These are phyloP conservation scores for Campoplex nolae DNA, from an alignment of 2,888 invertebrate species.

Conservation along the genomic window DNA sequence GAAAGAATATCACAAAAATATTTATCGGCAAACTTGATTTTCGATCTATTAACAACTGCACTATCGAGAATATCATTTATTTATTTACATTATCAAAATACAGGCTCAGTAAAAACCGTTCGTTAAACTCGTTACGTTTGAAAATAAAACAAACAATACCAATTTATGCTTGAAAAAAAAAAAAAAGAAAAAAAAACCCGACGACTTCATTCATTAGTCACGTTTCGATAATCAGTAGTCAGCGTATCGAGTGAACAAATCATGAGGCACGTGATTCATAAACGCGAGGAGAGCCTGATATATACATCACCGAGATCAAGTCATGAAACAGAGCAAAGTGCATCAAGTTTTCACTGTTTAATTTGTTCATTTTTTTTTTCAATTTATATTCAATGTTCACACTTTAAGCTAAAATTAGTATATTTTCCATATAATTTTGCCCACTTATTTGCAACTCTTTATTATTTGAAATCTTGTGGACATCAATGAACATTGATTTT, in stretches of 20 bases:
- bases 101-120: background rate
- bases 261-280: background rate
- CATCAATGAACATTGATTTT: background rate
- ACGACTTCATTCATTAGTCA: conserved; percentile 1
- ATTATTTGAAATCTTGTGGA: too few species aligned
- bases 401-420: too few species aligned
- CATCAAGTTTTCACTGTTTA: background rate
- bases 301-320: background rate
- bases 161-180: background rate
- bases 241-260: background rate
- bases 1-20: background rate
- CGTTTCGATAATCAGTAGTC: background rate
- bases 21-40: background rate
- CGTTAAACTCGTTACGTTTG: background rate
- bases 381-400: too few species aligned
- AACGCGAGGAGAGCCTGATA: background rate
- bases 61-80: background rate
- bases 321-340: background rate
- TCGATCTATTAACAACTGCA: background rate
- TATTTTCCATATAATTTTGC: too few species aligned
- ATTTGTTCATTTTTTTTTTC: too few species aligned
- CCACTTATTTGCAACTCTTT: too few species aligned
- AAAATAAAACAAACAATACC: background rate
- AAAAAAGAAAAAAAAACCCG: background rate
- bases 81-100: background rate